phyloP scores from a whole-genome alignment of 2,888 invertebrate genomes.

The Silvanus unidentatus region DNA sequence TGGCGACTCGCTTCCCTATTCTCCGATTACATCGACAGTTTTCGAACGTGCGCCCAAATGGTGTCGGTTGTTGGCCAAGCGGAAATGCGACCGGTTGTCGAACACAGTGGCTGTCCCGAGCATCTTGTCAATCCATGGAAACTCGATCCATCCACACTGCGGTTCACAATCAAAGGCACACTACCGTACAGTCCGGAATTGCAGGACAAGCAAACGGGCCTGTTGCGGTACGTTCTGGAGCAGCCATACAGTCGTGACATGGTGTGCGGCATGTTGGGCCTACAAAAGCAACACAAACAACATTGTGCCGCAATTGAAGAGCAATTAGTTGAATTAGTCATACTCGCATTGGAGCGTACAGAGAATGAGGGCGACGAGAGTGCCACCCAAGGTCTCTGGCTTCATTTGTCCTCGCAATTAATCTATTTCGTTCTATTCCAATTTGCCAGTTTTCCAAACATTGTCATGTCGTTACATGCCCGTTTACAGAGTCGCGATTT shows the following conservation, averaged over 20 bases:
- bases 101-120: slow-evolving; percentile 86
- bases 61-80: slow-evolving; percentile 87
- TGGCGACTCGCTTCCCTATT: slow-evolving; percentile 87
- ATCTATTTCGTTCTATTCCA: slow-evolving; percentile 94
- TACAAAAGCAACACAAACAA: slow-evolving; percentile 76
- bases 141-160: slow-evolving; percentile 73
- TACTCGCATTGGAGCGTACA: slow-evolving; percentile 86
- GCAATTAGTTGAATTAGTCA: slow-evolving; percentile 84
- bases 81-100: slow-evolving; percentile 89
- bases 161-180: slow-evolving; percentile 65
- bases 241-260: slow-evolving; percentile 95
- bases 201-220: slow-evolving; percentile 79
- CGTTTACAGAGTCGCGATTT: slow-evolving; percentile 58
- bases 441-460: slow-evolving; percentile 88
- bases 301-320: slow-evolving; percentile 83
- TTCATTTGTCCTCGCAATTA: slow-evolving; percentile 87
- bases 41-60: slow-evolving; percentile 92
- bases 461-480: slow-evolving; percentile 82
- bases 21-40: slow-evolving; percentile 86
- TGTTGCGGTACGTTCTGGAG: slow-evolving; percentile 84
- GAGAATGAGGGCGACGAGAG: slow-evolving; percentile 59
- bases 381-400: slow-evolving; percentile 79
- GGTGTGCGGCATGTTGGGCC: slow-evolving; percentile 90
- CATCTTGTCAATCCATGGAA: slow-evolving; percentile 91
- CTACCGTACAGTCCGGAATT: slow-evolving; percentile 86